Conservation (phyloP, 1,140 invertebrate genomes). For the Pseudomyrmex gracilis region DNA sequence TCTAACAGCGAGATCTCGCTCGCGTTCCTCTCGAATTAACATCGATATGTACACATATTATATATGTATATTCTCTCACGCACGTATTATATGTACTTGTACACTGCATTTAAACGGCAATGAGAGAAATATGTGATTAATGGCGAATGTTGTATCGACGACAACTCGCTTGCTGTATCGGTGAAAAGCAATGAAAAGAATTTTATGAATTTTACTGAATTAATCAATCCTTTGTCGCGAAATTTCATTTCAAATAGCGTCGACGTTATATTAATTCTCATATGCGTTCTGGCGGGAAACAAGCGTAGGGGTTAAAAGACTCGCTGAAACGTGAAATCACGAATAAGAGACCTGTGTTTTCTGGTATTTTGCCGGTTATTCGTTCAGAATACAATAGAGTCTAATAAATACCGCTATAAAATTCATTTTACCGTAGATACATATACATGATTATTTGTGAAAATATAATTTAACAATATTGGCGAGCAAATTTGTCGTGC, state of each 20-base stretch:
- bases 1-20: neutral
- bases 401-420: neutral
- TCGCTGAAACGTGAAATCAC: slow-evolving; percentile 10
- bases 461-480: neutral
- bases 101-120: neutral
- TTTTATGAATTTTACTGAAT: slow-evolving; percentile 5
- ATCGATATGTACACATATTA: neutral
- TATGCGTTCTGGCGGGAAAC: neutral
- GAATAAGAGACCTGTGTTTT: slow-evolving; percentile 9
- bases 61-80: neutral
- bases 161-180: neutral
- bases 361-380: neutral
- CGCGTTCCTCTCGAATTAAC: neutral
- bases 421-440: neutral
- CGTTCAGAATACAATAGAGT: neutral
- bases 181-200: neutral
- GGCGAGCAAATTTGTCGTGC: neutral
- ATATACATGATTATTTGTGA: neutral
- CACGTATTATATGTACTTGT: no score
- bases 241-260: slow-evolving; percentile 32
- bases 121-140: neutral
- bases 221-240: slow-evolving; percentile 3
- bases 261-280: slow-evolving; percentile 13
- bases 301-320: slow-evolving; percentile 9
- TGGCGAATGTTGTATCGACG: neutral